phyloP scores from a whole-genome alignment of 2,113 vertebrate species.

The Pomatostomus ruficeps region DNA sequence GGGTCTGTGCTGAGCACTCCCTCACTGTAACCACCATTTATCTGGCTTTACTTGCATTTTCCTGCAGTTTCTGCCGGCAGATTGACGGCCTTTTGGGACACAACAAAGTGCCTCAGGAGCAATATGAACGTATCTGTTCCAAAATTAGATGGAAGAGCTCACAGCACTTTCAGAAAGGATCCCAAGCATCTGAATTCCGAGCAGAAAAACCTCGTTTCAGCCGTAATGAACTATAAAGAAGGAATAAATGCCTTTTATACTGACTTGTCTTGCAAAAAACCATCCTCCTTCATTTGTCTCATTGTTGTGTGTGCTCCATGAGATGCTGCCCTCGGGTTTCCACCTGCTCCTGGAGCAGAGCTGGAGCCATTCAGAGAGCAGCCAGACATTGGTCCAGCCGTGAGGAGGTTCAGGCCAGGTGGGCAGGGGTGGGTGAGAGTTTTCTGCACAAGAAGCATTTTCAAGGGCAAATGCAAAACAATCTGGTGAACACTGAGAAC shows the following conservation, averaged over 20 bases:
- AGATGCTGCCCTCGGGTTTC: neutral
- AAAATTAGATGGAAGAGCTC: neutral
- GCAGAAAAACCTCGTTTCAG: neutral
- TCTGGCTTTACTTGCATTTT: neutral
- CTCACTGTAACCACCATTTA: neutral
- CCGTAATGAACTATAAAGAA: neutral
- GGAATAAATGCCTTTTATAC: neutral
- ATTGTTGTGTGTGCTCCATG: neutral
- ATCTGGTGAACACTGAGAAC: neutral
- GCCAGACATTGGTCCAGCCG: accelerated
- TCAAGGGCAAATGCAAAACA: neutral
- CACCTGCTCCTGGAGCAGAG: neutral
- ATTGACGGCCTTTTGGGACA: neutral
- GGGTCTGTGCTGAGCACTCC: neutral
- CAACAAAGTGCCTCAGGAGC: neutral
- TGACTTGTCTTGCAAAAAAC: neutral
- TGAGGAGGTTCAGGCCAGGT: neutral
- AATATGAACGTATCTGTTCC: neutral
- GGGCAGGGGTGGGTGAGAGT: neutral
- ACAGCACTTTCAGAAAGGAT: neutral
- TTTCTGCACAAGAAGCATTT: neutral
- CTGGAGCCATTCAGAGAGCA: neutral
- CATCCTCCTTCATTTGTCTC: neutral
- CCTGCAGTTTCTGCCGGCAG: neutral
- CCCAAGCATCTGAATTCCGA: neutral